phyloP scores from a whole-genome alignment of 2,888 invertebrate genomes.

The Platerodrilus igneus region DNA sequence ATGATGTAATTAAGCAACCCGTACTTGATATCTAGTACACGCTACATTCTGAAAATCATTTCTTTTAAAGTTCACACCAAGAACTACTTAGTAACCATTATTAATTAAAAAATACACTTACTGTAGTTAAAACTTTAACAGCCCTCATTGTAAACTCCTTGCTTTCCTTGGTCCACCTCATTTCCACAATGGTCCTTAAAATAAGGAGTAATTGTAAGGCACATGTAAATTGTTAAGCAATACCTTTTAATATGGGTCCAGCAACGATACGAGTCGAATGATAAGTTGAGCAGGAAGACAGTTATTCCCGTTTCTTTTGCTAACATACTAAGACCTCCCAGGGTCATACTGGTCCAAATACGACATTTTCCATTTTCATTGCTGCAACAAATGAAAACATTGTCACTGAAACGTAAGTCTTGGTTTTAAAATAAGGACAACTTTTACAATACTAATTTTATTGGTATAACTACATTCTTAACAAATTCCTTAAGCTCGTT shows the following conservation, averaged over 20 bases:
- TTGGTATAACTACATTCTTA: too few species aligned
- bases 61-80: too few species aligned
- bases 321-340: conserved; percentile 75
- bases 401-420: too few species aligned
- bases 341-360: conserved; percentile 63
- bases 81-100: too few species aligned
- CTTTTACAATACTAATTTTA: too few species aligned
- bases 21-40: too few species aligned
- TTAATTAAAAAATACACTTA: conserved; percentile 48
- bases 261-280: conserved; percentile 71
- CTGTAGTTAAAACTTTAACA: conserved; percentile 57
- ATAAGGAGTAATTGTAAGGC: too few species aligned
- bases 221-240: conserved; percentile 37
- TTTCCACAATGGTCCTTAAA: conserved; percentile 54
- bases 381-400: too few species aligned
- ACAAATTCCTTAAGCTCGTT: too few species aligned
- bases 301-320: conserved; percentile 85
- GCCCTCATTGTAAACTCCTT: conserved; percentile 58
- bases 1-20: too few species aligned
- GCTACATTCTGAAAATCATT: too few species aligned
- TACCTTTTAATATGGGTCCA: conserved; percentile 66
- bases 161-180: conserved; percentile 58
- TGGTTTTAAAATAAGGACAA: too few species aligned
- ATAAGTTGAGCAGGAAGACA: conserved; percentile 70
- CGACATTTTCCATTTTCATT: conserved; percentile 44